phyloP scores from a whole-genome alignment of 2,888 invertebrate genomes.

The Mythimna pallens region DNA sequence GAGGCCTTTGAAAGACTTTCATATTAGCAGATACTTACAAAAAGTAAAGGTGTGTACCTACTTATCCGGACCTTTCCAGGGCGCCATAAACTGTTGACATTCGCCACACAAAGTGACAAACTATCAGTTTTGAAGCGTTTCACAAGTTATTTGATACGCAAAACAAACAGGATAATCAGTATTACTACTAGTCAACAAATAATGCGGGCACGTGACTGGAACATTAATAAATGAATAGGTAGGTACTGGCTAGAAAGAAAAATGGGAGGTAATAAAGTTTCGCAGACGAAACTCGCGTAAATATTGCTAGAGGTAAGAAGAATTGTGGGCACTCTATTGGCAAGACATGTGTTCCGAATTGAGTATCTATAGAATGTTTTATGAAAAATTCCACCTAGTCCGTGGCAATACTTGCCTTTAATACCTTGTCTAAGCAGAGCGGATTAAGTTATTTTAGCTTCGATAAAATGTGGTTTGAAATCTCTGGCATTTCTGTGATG shows the following conservation, averaged over 20 bases:
- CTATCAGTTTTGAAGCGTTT: slow-evolving; percentile 4
- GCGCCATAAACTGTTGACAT: slow-evolving; percentile 2
- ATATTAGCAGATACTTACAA: background rate
- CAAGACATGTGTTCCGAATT: background rate
- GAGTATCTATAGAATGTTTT: background rate
- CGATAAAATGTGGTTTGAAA: background rate
- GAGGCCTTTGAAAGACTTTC: background rate
- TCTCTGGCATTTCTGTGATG: background rate
- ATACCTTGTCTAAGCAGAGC: background rate
- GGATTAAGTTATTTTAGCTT: background rate
- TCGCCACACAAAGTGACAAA: background rate
- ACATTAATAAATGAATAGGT: background rate
- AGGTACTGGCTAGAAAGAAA: background rate
- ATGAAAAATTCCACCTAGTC: slow-evolving; percentile 5
- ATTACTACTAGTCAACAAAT: slow-evolving; percentile 6
- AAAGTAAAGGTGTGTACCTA: background rate
- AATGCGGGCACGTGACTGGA: slow-evolving; percentile 1
- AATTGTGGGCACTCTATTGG: background rate
- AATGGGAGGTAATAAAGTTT: background rate
- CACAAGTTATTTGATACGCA: slow-evolving; percentile 30
- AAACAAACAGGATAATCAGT: slow-evolving; percentile 34
- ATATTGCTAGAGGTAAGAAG: background rate
- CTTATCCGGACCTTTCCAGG: background rate
- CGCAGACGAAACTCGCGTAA: background rate
- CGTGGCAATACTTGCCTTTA: background rate